Evolutionary conservation across 2,797 vertebrate species (phyloP).

Genomic region (Pipistrellus nathusii): DNA sequence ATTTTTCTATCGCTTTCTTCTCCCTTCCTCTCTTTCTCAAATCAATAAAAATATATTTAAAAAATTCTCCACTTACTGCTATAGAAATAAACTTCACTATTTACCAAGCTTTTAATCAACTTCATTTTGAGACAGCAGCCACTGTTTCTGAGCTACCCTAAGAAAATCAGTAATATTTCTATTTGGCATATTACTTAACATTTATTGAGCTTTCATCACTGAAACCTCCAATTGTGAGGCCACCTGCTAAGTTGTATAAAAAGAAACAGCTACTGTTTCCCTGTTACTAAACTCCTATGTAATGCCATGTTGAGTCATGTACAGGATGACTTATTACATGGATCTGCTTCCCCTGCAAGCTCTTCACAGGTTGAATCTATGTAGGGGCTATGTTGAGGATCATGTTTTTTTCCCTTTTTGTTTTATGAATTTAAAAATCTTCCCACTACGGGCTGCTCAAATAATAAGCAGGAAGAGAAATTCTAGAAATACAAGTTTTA

Average conservation of each 20-base stretch:
- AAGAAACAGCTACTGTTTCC: slow-evolving; percentile 18
- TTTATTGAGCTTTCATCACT: slow-evolving; percentile 53
- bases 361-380: slow-evolving; percentile 29
- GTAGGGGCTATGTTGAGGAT: not conserved
- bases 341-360: slow-evolving; percentile 6
- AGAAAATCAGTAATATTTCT: slow-evolving; percentile 43
- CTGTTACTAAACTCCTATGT: not conserved
- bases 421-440: slow-evolving; percentile 58
- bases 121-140: slow-evolving; percentile 44
- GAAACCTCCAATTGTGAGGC: slow-evolving; percentile 53
- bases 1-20: no score
- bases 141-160: not conserved
- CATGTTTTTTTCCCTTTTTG: slow-evolving; percentile 28
- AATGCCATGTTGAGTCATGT: not conserved
- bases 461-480: slow-evolving; percentile 50
- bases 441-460: not conserved
- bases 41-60: no score
- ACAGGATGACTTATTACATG: slow-evolving; percentile 14
- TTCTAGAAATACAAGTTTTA: slow-evolving; percentile 37
- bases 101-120: slow-evolving; percentile 46
- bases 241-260: not conserved
- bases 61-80: not conserved
- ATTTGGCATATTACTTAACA: slow-evolving; percentile 52
- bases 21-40: no score
- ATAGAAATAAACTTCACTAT: slow-evolving; percentile 55